Percentiles rank a stretch among this genome's conserved stretches.
These are phyloP conservation scores for Nerophis lumbriciformis DNA, from an alignment of 2,113 vertebrate species.

Conservation along the genomic window DNA sequence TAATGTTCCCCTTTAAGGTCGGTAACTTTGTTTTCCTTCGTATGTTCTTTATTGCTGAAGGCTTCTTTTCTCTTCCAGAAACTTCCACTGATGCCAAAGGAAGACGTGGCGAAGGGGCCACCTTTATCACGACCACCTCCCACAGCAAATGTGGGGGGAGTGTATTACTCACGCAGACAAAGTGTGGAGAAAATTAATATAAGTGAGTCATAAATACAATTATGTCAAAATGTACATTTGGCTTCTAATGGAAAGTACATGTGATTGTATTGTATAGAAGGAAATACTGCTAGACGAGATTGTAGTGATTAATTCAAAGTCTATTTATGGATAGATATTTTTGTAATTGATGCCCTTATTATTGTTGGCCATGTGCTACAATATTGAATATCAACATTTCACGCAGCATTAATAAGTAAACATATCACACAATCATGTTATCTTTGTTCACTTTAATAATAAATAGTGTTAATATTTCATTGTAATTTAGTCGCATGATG, in stretches of 20 bases:
- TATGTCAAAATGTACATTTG: neutral
- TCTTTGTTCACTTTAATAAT: constrained; percentile 27
- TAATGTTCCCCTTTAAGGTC: too few species aligned
- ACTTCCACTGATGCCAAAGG: constrained; percentile 16
- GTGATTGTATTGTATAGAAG: constrained; percentile 43
- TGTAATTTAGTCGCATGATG: constrained; percentile 38
- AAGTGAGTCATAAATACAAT: neutral
- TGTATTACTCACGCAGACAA: too few species aligned
- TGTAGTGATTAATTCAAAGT: constrained; percentile 12
- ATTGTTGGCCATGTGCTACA: constrained; percentile 22
- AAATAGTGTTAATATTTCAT: constrained; percentile 27
- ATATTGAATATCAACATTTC: constrained; percentile 45
- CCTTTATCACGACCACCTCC: constrained; percentile 3
- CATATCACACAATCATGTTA: constrained; percentile 29
- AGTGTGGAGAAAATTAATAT: neutral
- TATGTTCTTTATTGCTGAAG: neutral
- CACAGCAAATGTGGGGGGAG: neutral
- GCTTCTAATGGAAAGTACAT: constrained; percentile 12
- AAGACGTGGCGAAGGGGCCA: constrained; percentile 12
- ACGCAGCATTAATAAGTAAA: constrained; percentile 34
- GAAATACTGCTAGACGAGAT: constrained; percentile 27
- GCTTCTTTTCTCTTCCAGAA: constrained; percentile 4
- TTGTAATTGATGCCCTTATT: constrained; percentile 17
- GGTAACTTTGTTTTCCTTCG: too few species aligned
- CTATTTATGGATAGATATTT: constrained; percentile 30